These are phyloP conservation scores for Centroberyx gerrardi DNA, from an alignment of 2,797 vertebrate genomes.

Conservation along the genomic window DNA sequence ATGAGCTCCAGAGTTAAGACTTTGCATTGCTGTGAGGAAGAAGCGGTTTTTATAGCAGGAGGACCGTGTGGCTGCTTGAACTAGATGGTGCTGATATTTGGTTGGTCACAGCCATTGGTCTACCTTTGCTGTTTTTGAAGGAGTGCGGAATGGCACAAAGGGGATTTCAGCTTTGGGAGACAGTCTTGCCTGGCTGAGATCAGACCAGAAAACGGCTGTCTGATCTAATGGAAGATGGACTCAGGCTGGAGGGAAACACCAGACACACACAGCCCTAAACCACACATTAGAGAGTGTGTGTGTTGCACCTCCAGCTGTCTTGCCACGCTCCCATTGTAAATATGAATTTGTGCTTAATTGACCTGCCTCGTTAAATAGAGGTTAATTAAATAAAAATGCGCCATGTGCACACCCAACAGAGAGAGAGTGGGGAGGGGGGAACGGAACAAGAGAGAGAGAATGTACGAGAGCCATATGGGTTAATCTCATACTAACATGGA, in stretches of 20 bases:
- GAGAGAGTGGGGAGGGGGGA: background rate
- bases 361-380: conserved; percentile 38
- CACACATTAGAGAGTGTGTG: background rate
- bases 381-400: conserved; percentile 34
- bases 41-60: too few relatives aligned
- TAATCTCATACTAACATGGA: background rate
- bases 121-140: too few relatives aligned
- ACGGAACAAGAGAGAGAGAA: conserved; percentile 12
- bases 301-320: conserved; percentile 5
- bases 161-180: too few relatives aligned
- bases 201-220: too few relatives aligned
- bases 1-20: too few relatives aligned
- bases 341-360: conserved; percentile 35
- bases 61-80: too few relatives aligned
- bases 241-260: background rate
- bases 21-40: too few relatives aligned
- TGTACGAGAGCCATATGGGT: background rate
- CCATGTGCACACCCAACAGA: conserved; percentile 7
- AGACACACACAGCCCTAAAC: background rate
- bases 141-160: too few relatives aligned
- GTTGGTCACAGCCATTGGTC: too few relatives aligned
- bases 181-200: too few relatives aligned
- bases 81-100: too few relatives aligned
- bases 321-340: conserved; percentile 4
- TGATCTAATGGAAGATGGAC: too few relatives aligned